Evolutionary conservation across 2,888 invertebrate species (phyloP).

Genomic region (Diaperis boleti): DNA sequence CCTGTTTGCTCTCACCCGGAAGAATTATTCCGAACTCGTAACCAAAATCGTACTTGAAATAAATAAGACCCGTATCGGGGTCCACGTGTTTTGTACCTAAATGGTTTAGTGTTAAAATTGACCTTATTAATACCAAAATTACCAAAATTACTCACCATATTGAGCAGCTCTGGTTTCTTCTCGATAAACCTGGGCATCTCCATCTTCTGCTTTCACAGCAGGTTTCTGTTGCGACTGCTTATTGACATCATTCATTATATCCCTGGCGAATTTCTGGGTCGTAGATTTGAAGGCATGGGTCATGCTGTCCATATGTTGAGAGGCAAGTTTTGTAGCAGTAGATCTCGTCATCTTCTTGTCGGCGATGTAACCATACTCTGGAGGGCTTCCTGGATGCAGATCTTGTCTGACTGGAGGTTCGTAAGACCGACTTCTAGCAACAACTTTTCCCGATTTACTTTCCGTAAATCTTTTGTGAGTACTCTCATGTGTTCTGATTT

Average conservation of each 20-base stretch:
- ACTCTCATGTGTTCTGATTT: conserved; percentile 45
- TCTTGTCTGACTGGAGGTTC: conserved; percentile 49
- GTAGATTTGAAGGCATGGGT: conserved; percentile 76
- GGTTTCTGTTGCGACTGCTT: conserved; percentile 61
- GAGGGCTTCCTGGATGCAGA: conserved; percentile 71
- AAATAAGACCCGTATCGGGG: conserved; percentile 81
- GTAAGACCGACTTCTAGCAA: conserved; percentile 55
- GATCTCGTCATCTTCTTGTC: conserved; percentile 61
- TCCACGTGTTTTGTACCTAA: conserved; percentile 83
- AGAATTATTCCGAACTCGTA: conserved; percentile 82
- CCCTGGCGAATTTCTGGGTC: conserved; percentile 76
- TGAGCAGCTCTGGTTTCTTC: conserved; percentile 79
- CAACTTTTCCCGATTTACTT: conserved; percentile 56
- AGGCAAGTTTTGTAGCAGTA: conserved; percentile 68
- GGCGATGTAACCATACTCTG: conserved; percentile 71
- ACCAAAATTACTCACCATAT: conserved; percentile 72
- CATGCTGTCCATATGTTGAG: conserved; percentile 76
- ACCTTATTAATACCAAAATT: background rate
- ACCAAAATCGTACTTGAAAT: conserved; percentile 86
- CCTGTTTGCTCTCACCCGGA: conserved; percentile 74
- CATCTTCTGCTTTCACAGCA: conserved; percentile 67
- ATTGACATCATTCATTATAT: conserved; percentile 74
- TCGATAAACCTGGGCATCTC: conserved; percentile 76
- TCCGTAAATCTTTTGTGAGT: conserved; percentile 56
- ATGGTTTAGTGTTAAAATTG: background rate